A percentile compares a stretch with the other conserved stretches of the same genome.
Evolutionary conservation across 2,888 invertebrate species (phyloP).

Genomic region (Tethea ocularis): DNA sequence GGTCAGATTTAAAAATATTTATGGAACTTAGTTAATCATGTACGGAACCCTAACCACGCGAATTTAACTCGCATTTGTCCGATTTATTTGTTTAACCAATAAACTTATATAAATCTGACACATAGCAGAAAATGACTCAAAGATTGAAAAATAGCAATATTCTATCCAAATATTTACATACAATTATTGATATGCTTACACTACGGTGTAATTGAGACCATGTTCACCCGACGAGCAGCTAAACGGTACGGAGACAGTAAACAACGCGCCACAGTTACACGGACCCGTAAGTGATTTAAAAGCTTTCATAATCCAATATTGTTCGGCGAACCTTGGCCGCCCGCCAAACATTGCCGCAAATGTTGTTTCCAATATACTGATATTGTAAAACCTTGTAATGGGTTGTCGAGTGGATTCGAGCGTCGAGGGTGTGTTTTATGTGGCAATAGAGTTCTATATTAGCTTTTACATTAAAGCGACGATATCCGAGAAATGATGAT

Average conservation of each 20-base stretch:
- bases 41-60: too few species aligned
- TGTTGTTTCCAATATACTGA: conserved; percentile 23
- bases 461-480: not conserved
- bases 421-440: not conserved
- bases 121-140: too few species aligned
- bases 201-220: conserved; percentile 28
- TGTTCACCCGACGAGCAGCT: conserved; percentile 34
- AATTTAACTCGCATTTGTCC: too few species aligned
- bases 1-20: too few species aligned
- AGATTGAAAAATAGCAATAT: too few species aligned
- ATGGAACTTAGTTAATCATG: too few species aligned
- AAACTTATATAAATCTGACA: too few species aligned
- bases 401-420: not conserved
- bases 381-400: conserved; percentile 1
- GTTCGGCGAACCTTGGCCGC: conserved; percentile 41
- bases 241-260: conserved; percentile 52
- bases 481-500: too few species aligned
- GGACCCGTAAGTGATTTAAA: conserved; percentile 69
- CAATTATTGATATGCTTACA: too few species aligned
- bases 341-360: conserved; percentile 44
- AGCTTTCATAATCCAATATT: conserved; percentile 67
- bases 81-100: too few species aligned
- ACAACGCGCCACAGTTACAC: conserved; percentile 53
- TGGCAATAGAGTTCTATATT: not conserved
- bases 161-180: too few species aligned